Conservation (phyloP, 2,113 vertebrate genomes). For the Peromyscus polionotus region DNA sequence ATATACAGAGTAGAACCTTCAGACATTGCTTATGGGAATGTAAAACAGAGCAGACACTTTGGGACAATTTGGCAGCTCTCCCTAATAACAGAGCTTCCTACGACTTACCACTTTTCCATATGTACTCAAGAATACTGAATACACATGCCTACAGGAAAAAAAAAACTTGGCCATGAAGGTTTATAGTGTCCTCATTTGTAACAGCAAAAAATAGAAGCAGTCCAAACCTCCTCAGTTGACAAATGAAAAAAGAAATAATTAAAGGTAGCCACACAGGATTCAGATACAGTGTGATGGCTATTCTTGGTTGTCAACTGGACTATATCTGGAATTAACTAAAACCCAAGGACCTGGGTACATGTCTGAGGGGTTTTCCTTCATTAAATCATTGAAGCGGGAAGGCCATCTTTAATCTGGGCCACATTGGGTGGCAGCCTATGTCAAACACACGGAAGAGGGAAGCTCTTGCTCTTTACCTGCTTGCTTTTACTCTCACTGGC, state of each 20-base stretch:
- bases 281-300: not conserved
- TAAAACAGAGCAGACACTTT: not conserved
- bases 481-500: not conserved
- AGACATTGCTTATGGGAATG: not conserved
- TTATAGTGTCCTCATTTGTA: not conserved
- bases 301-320: not conserved
- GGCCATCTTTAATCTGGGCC: not conserved
- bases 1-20: not conserved
- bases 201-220: not conserved
- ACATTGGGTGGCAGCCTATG: too few species aligned
- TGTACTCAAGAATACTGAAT: not conserved
- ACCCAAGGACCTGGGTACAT: not conserved
- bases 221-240: not conserved
- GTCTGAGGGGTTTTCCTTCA: not conserved
- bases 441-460: not conserved
- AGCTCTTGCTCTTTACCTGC: not conserved
- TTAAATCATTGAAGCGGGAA: not conserved
- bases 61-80: slow-evolving; percentile 22
- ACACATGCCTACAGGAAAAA: not conserved
- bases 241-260: not conserved
- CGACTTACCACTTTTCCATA: not conserved
- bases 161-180: not conserved
- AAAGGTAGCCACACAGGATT: not conserved
- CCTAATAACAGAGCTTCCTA: not conserved
- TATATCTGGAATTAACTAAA: not conserved